A percentile compares a stretch with the other conserved stretches of the same genome.
These are phyloP conservation scores for Thryonomys swinderianus DNA, from an alignment of 2,113 vertebrate species.

Conservation along the genomic window DNA sequence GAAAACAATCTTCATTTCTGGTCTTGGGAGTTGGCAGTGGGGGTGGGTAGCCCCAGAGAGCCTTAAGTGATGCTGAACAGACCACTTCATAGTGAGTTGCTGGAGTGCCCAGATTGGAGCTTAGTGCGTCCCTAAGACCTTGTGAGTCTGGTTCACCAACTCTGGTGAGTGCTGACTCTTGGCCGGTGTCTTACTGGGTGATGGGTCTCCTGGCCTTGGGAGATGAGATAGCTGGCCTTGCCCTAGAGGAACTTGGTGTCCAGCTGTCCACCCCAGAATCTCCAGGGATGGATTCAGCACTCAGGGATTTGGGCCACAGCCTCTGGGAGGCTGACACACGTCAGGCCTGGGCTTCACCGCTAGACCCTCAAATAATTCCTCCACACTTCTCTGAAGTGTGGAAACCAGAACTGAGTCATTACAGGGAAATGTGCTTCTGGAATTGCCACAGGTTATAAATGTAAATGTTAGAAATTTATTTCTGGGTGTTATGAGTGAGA, in stretches of 20 bases:
- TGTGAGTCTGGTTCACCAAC: neutral
- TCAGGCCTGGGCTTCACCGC: neutral
- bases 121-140: neutral
- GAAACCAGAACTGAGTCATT: neutral
- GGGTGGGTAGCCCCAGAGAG: neutral
- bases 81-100: neutral
- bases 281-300: neutral
- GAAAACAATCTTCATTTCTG: neutral
- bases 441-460: neutral
- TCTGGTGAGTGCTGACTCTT: neutral
- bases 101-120: neutral
- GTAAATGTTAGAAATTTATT: conserved; percentile 40
- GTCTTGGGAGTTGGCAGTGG: neutral
- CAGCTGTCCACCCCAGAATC: neutral
- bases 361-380: neutral
- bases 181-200: neutral
- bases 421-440: neutral
- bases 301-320: neutral
- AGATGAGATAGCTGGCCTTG: neutral
- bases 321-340: neutral
- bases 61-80: neutral
- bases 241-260: neutral
- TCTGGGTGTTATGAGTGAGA: neutral
- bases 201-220: too few species aligned
- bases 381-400: neutral